Conservation (phyloP, 2,888 invertebrate species). For the Polydesmus complanatus region DNA sequence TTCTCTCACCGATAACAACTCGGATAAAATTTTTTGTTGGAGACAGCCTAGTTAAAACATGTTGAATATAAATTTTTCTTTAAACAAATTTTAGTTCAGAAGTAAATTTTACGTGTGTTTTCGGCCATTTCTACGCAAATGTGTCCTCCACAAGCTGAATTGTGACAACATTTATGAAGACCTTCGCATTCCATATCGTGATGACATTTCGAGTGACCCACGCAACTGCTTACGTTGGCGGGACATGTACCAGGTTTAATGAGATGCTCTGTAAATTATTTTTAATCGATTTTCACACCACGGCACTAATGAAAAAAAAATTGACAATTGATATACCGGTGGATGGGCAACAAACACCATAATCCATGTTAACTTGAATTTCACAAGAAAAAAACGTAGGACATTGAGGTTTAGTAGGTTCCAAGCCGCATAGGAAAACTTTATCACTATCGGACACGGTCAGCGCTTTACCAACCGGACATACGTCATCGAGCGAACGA, state of each 20-base stretch:
- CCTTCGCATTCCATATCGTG: constrained; percentile 70
- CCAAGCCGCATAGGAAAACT: constrained; percentile 67
- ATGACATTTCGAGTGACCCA: constrained; percentile 26
- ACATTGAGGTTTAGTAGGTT: constrained; percentile 66
- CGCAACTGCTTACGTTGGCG: constrained; percentile 7
- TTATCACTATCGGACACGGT: constrained; percentile 55
- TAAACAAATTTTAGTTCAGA: not conserved
- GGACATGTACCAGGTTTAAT: constrained; percentile 69
- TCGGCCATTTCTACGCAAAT: constrained; percentile 61
- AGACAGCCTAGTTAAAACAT: constrained; percentile 42
- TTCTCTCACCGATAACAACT: constrained; percentile 60
- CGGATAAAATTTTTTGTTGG: constrained; percentile 61
- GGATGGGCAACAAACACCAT: constrained; percentile 18
- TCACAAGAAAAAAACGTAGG: constrained; percentile 67
- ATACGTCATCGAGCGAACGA: constrained; percentile 57
- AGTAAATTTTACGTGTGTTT: constrained; percentile 43
- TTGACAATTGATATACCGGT: not conserved
- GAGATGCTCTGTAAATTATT: constrained; percentile 49
- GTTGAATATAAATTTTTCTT: not conserved
- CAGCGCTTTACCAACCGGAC: constrained; percentile 54
- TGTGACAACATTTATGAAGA: constrained; percentile 66
- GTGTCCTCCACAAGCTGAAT: constrained; percentile 50
- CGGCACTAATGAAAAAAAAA: not conserved
- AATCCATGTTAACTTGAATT: constrained; percentile 46
- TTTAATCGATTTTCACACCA: not conserved